Percentiles rank a stretch among this genome's conserved stretches.
Evolutionary conservation across 2,888 invertebrate genomes (phyloP).

Genomic region (Coenonympha arcania): DNA sequence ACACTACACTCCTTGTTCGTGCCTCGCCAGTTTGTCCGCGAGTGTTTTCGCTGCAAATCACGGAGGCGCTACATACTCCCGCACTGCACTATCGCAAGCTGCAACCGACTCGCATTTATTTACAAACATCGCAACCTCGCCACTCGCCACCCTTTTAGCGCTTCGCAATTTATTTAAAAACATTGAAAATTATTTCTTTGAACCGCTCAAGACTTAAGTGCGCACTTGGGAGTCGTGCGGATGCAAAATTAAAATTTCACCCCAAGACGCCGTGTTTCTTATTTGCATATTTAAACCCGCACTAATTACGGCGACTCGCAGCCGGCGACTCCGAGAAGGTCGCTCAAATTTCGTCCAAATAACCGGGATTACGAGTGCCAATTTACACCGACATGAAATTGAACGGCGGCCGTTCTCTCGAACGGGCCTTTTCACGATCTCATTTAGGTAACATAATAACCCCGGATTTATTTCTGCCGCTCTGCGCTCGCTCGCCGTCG

Average conservation of each 20-base stretch:
- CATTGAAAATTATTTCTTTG: constrained; percentile 32
- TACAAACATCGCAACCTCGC: constrained; percentile 41
- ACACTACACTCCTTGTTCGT: constrained; percentile 50
- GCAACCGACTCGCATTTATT: constrained; percentile 54
- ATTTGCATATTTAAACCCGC: constrained; percentile 22
- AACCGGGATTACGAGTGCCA: constrained; percentile 57
- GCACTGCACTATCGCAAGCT: constrained; percentile 62
- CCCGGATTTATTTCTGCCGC: constrained; percentile 70
- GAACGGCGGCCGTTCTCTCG: constrained; percentile 55
- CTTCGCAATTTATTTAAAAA: constrained; percentile 50
- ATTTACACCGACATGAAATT: constrained; percentile 64
- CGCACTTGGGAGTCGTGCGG: background rate
- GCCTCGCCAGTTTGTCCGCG: constrained; percentile 47
- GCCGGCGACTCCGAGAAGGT: constrained; percentile 31
- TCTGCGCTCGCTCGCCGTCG: constrained; percentile 69
- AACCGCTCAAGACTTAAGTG: background rate
- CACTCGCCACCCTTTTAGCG: constrained; percentile 53
- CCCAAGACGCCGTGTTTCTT: constrained; percentile 6
- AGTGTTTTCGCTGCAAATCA: constrained; percentile 68
- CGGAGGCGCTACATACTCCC: constrained; percentile 57
- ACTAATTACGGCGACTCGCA: constrained; percentile 19
- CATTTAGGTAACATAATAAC: constrained; percentile 72
- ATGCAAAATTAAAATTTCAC: constrained; percentile 9
- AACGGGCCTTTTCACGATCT: constrained; percentile 64
- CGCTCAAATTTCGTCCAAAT: constrained; percentile 51